Conservation (phyloP, 1,140 invertebrate genomes). For the Aphidius gifuensis region DNA sequence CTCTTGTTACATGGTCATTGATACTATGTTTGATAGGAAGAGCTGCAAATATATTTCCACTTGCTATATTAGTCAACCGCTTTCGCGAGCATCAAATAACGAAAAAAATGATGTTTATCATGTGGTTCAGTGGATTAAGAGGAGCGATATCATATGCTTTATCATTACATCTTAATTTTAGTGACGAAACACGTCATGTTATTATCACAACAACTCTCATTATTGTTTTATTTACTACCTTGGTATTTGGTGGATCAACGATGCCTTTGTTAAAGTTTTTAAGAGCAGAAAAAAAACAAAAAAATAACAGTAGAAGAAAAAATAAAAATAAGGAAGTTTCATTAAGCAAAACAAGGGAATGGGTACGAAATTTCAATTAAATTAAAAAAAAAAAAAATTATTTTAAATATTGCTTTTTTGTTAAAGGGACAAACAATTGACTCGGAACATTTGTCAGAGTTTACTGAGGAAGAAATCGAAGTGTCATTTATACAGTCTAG, state of each 20-base stretch:
- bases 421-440: slow-evolving; percentile 87
- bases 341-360: slow-evolving; percentile 94
- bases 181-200: slow-evolving; percentile 88
- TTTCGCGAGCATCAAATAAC: slow-evolving; percentile 98
- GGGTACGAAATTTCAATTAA: slow-evolving; percentile 58
- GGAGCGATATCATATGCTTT: slow-evolving; percentile 98
- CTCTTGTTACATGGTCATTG: slow-evolving; percentile 90
- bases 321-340: slow-evolving; percentile 83
- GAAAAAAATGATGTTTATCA: slow-evolving; percentile 98
- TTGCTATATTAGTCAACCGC: slow-evolving; percentile 89
- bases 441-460: slow-evolving; percentile 92
- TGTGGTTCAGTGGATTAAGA: slow-evolving; percentile 97
- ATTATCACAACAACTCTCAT: slow-evolving; percentile 97
- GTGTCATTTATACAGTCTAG: slow-evolving; percentile 66
- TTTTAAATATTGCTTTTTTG: slow-evolving; percentile 23
- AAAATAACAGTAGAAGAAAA: slow-evolving; percentile 58
- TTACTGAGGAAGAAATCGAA: slow-evolving; percentile 93
- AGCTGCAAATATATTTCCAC: slow-evolving; percentile 95
- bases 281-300: slow-evolving; percentile 65
- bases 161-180: slow-evolving; percentile 92
- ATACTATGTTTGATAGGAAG: slow-evolving; percentile 88
- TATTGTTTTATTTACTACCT: slow-evolving; percentile 92
- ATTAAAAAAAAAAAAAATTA: slow-evolving; percentile 3
- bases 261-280: slow-evolving; percentile 92
- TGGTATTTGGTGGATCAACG: slow-evolving; percentile 93